Base-by-base conservation (phyloP, 2,797 vertebrate species). In the Pseudocheirus occidentalis region DNA sequence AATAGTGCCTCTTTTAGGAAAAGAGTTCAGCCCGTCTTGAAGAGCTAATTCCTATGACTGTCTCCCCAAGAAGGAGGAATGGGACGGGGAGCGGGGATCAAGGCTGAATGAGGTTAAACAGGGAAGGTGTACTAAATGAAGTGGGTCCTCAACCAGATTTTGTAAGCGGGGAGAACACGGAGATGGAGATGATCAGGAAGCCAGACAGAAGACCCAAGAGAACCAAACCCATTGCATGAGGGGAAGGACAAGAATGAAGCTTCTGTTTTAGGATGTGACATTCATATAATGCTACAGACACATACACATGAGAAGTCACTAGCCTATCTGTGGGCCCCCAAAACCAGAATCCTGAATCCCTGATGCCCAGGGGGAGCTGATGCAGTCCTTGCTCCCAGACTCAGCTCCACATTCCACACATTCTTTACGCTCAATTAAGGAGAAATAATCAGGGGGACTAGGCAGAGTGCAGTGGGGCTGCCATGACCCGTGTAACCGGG, bases 391-490 rank as follows among this genome's bases (percentile, higher is more conserved):
- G 93, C 93, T 95, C 93, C 40, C 54, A 46, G 11, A 31, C 96
- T 95, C 94, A 92, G 29, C 93, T 93, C 92, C 90, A 93, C 97
- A 98, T 98, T 98, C 97, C 96, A 92, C 91, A 55, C 97, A 97
- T 98, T 97, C 97, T 97, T 98, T 96, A 97, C 54, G 96, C 98
- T 97, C 98, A 97, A 97, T 98, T 97, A 98, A 96, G 97, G 96
- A 96, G 97, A 97, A 98, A 97, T 97, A 97, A 97, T 97, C 97
- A 97, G 97, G 93, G 95, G 91, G 96, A 95, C 92, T 91, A 95
- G 91, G 87, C 94, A 96, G 96, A 94, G 95, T 91, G 0, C 91
- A 73, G 92, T 95, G 59, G 66, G 94, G 59, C 66, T 0, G 93
- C 96, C 95, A 91, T 97, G 95, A 92, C 93, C 95, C 55, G 53